These are phyloP conservation scores for Oncopeltus fasciatus DNA, from an alignment of 1,140 invertebrate genomes.

Conservation along the genomic window DNA sequence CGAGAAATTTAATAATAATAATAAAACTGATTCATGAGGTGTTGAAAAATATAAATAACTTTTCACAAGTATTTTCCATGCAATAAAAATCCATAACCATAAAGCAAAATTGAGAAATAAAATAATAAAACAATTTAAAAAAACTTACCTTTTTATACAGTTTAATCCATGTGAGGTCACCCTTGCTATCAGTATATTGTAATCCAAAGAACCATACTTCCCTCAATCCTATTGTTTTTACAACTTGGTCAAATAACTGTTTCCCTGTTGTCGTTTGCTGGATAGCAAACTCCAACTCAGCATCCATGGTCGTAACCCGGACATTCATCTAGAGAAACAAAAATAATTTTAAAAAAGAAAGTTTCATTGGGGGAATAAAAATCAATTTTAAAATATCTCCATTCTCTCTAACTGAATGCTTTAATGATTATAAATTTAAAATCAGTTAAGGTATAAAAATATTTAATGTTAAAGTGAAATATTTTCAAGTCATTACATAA, in stretches of 20 bases:
- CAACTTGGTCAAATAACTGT: constrained; percentile 98
- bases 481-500: not conserved
- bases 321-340: constrained; percentile 73
- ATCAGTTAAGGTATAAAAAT: not conserved
- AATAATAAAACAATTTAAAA: no score
- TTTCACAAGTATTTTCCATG: no score
- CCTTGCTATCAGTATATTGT: constrained; percentile 96
- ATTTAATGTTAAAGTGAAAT: not conserved
- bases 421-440: not conserved
- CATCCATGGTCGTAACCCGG: constrained; percentile 99
- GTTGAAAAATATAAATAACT: no score
- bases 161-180: constrained; percentile 96
- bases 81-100: no score
- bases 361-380: not conserved
- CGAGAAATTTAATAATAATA: no score
- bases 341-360: not conserved
- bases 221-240: constrained; percentile 95
- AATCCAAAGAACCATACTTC: constrained; percentile 99
- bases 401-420: not conserved
- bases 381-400: not conserved
- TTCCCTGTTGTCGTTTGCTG: constrained; percentile 98
- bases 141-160: constrained; percentile 94
- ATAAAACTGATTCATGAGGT: no score
- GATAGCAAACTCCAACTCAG: constrained; percentile 99
- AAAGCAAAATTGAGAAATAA: no score